Evolutionary conservation across 1,140 invertebrate species (phyloP).

Genomic region (Drosophila tristis): DNA sequence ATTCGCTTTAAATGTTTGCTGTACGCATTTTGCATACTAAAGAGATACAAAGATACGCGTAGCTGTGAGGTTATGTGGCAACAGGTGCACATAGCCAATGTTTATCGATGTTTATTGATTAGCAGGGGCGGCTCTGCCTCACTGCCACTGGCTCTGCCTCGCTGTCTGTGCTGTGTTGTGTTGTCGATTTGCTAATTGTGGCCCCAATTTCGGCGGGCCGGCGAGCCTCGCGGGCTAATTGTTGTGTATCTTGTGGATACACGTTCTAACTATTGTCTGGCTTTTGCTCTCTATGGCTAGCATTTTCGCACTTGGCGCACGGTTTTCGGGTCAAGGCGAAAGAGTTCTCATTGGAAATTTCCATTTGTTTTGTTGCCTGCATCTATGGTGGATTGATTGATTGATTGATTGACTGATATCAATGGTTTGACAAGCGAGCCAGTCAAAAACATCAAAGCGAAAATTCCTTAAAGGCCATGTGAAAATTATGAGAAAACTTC

Average conservation of each 20-base stretch:
- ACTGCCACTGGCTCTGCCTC: neutral
- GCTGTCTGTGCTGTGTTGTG: slow-evolving; percentile 28
- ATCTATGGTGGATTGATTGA: slow-evolving; percentile 15
- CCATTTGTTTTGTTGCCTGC: slow-evolving; percentile 12
- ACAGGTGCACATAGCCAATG: slow-evolving; percentile 60
- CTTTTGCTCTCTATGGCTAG: slow-evolving; percentile 20
- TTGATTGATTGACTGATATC: slow-evolving; percentile 44
- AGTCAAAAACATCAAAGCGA: slow-evolving; percentile 14
- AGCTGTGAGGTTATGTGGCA: slow-evolving; percentile 46
- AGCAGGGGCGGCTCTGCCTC: neutral
- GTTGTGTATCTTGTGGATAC: slow-evolving; percentile 25
- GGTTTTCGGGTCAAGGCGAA: slow-evolving; percentile 44
- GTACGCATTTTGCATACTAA: slow-evolving; percentile 62
- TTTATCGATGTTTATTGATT: slow-evolving; percentile 62
- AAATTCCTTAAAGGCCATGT: slow-evolving; percentile 1
- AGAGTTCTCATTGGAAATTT: slow-evolving; percentile 31
- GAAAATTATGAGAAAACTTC: slow-evolving; percentile 7
- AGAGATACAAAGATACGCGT: slow-evolving; percentile 27
- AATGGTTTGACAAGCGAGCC: slow-evolving; percentile 9
- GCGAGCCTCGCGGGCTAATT: slow-evolving; percentile 7
- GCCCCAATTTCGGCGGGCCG: slow-evolving; percentile 18
- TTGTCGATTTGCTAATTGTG: slow-evolving; percentile 54
- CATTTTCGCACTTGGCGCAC: slow-evolving; percentile 17
- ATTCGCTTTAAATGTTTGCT: slow-evolving; percentile 44
- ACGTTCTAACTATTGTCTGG: slow-evolving; percentile 16